Evolutionary conservation across 2,113 vertebrate species (phyloP).

Genomic region (Lepus americanus): DNA sequence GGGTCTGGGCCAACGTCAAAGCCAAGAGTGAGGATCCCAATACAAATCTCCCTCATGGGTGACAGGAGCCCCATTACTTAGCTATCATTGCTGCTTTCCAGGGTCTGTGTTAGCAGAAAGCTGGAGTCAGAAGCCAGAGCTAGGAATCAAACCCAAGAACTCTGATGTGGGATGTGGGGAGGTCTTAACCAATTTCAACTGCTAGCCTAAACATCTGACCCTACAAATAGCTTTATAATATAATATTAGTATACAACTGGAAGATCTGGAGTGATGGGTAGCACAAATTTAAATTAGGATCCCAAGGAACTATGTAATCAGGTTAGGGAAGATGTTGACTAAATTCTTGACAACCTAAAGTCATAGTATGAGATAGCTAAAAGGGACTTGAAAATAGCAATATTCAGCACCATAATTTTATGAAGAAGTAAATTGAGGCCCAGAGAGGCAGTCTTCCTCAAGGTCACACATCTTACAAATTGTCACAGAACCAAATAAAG

Average conservation of each 20-base stretch:
- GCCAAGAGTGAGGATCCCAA: too few relatives aligned
- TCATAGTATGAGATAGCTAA: background rate
- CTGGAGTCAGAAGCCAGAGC: too few relatives aligned
- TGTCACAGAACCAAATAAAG: constrained; percentile 21
- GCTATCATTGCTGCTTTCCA: too few relatives aligned
- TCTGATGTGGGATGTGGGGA: too few relatives aligned
- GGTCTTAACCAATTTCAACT: too few relatives aligned
- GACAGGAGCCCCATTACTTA: too few relatives aligned
- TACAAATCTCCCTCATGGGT: too few relatives aligned
- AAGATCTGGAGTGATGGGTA: background rate
- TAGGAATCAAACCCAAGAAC: too few relatives aligned
- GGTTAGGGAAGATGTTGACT: background rate
- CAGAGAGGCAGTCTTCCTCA: background rate
- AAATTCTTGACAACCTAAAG: constrained; percentile 17
- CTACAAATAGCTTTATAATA: background rate
- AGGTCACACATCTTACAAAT: background rate
- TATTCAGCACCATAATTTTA: background rate
- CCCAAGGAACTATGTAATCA: background rate
- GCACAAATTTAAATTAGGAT: background rate
- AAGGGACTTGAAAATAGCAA: constrained; percentile 36
- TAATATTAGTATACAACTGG: background rate
- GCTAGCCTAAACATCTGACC: too few relatives aligned
- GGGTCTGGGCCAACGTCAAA: too few relatives aligned
- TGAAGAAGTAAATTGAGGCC: constrained; percentile 33
- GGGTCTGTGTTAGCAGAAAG: too few relatives aligned